Conservation (phyloP, 2,113 vertebrate genomes). For the Nerophis ophidion region DNA sequence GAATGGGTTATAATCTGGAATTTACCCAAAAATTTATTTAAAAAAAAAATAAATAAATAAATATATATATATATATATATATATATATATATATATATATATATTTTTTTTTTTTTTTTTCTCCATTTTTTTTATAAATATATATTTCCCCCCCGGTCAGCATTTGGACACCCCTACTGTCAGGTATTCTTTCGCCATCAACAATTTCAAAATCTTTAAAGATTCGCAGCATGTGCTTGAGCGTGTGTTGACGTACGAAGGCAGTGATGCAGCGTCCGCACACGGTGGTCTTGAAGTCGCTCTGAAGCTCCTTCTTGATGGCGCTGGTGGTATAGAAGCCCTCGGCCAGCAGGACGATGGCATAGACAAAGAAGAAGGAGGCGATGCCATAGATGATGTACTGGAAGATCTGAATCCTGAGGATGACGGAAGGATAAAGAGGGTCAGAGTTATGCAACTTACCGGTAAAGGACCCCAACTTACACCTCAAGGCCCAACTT, state of each 20-base stretch:
- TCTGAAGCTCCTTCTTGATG: slow-evolving; percentile 95
- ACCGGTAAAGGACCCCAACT: slow-evolving; percentile 43
- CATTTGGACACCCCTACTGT: too few relatives aligned
- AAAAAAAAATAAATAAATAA: too few relatives aligned
- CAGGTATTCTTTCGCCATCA: too few relatives aligned
- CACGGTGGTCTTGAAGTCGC: slow-evolving; percentile 94
- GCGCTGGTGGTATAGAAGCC: slow-evolving; percentile 97
- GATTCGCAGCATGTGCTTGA: slow-evolving; percentile 50
- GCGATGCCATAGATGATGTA: slow-evolving; percentile 97
- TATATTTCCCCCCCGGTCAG: too few relatives aligned
- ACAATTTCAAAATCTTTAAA: too few relatives aligned
- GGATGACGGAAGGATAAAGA: slow-evolving; percentile 3
- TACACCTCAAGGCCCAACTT: slow-evolving; percentile 67
- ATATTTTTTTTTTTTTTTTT: too few relatives aligned
- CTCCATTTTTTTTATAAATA: too few relatives aligned
- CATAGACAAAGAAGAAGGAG: slow-evolving; percentile 97
- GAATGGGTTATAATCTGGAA: too few relatives aligned
- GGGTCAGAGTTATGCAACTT: neutral
- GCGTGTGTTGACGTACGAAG: slow-evolving; percentile 71
- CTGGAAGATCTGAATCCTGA: slow-evolving; percentile 93
- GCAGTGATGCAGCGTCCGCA: slow-evolving; percentile 97
- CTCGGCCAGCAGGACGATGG: slow-evolving; percentile 92
- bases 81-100: too few relatives aligned
- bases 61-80: too few relatives aligned
- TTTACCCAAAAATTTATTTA: too few relatives aligned